These are phyloP conservation scores for Callopanchax toddi DNA, from an alignment of 2,113 vertebrate species.

Conservation along the genomic window DNA sequence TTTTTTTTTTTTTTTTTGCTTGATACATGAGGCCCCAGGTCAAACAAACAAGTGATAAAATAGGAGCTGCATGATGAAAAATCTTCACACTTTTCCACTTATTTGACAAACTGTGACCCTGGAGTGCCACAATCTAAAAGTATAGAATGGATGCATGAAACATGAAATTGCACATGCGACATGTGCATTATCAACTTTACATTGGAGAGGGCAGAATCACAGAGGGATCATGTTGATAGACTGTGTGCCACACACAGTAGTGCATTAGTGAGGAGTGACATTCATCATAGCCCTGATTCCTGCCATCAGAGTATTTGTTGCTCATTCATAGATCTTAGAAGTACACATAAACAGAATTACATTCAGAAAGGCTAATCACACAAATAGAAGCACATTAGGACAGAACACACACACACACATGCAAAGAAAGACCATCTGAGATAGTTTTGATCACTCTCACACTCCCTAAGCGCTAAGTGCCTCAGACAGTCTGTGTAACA, in stretches of 20 bases:
- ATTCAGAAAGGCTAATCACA: constrained; percentile 27
- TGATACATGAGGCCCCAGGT: too few relatives aligned
- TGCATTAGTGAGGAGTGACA: constrained; percentile 12
- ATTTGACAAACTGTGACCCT: constrained; percentile 26
- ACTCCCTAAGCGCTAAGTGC: constrained; percentile 38
- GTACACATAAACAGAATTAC: constrained; percentile 14
- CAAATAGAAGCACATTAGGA: constrained; percentile 20
- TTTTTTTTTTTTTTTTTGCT: too few relatives aligned
- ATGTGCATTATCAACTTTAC: constrained; percentile 9
- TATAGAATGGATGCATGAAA: constrained; percentile 22
- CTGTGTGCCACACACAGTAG: constrained; percentile 6
- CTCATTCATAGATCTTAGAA: background rate
- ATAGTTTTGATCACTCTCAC: constrained; percentile 21
- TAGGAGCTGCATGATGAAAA: too few relatives aligned
- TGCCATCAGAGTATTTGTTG: constrained; percentile 5
- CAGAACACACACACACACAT: background rate
- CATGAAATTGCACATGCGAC: constrained; percentile 19
- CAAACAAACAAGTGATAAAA: too few relatives aligned
- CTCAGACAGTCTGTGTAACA: constrained; percentile 60
- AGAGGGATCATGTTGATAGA: too few relatives aligned
- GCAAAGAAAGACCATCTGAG: too few relatives aligned
- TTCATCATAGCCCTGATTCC: constrained; percentile 3
- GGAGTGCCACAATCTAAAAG: constrained; percentile 6
- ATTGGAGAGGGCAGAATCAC: constrained; percentile 2
- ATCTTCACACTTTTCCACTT: background rate